Base-by-base conservation (phyloP, 2,888 invertebrate genomes). In the Hyposoter didymator region DNA sequence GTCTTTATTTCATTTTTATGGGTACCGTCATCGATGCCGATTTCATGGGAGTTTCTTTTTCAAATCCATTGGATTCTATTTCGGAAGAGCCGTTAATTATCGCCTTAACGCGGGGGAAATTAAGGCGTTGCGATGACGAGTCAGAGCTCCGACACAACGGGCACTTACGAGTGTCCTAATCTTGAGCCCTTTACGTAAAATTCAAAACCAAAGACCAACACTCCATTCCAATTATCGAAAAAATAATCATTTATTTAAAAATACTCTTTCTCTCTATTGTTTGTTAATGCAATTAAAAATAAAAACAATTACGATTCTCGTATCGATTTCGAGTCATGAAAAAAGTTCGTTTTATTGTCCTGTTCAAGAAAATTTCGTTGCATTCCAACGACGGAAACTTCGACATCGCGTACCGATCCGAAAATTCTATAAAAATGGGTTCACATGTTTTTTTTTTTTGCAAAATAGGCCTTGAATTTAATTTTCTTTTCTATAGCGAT, bases 31-130 rank as follows among this genome's bases (percentile, higher is more conserved):
- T 62, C 19, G 32, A 59, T 8, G 10, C 12, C 52, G n/a, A 70
- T 69, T 35, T 55, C 80, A n/a, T 19, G 22, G 45, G 45, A n/a
- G 0, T 22, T 66, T 39, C 52, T 59, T 73, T 62, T 67, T 76
- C 49, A 47, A 47, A 5, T 19, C 59, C 14, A n/a, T 10, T 12
- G 17, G 22, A 59, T 81, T 84, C 81, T 78, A 84, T 81, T 84
- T 84, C 59, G 59, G 62, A 3, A 22, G 59, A 32, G 73, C 52
- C 84, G 43, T 84, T 78, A 74, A 81, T 84, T 78, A 78, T 84
- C 81, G 81, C 32, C 78, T 84, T 59, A 52, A 69, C 78, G 49
- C 73, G 72, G 22, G 49, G 67, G 55, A 52, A 72, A 80, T 84
- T 80, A 73, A 76, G 76, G 62, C 73, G 73, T 70, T 45, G 19